Evolutionary conservation across 2,113 vertebrate species (phyloP).

Genomic region (Serinus canaria): DNA sequence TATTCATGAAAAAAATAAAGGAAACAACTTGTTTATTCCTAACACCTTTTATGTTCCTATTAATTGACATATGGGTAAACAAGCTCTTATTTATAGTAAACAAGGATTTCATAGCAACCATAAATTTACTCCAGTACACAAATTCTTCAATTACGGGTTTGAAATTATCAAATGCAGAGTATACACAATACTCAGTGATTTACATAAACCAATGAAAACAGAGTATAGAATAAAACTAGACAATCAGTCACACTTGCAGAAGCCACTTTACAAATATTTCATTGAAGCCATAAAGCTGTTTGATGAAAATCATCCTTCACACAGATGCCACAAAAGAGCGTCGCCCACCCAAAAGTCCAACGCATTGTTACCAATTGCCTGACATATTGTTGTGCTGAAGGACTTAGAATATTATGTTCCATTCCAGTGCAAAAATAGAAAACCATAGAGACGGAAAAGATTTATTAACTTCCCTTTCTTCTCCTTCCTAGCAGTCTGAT

Average conservation of each 20-base stretch:
- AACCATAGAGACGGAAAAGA: conserved; percentile 36
- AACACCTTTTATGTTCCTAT: conserved; percentile 17
- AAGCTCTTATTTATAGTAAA: conserved; percentile 18
- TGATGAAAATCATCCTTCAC: conserved; percentile 44
- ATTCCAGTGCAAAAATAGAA: conserved; percentile 52
- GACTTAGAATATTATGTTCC: conserved; percentile 41
- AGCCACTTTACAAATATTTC: conserved; percentile 30
- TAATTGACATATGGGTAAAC: neutral
- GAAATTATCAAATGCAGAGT: neutral
- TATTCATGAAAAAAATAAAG: neutral
- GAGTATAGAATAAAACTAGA: neutral
- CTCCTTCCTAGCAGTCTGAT: neutral
- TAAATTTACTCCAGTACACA: neutral
- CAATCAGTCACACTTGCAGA: conserved; percentile 13
- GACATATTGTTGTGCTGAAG: neutral
- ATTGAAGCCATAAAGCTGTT: neutral
- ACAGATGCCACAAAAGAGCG: neutral
- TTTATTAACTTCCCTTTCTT: conserved; percentile 48
- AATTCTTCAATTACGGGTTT: neutral
- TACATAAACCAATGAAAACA: conserved; percentile 30
- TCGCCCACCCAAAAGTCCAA: neutral
- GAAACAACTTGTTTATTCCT: neutral
- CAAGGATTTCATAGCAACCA: neutral
- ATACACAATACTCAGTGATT: neutral
- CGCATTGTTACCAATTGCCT: conserved; percentile 17